Evolutionary conservation across 2,888 invertebrate species (phyloP), one percentile per base, ranked within the genome.

Genomic region (Azorinus chamasolen): DNA sequence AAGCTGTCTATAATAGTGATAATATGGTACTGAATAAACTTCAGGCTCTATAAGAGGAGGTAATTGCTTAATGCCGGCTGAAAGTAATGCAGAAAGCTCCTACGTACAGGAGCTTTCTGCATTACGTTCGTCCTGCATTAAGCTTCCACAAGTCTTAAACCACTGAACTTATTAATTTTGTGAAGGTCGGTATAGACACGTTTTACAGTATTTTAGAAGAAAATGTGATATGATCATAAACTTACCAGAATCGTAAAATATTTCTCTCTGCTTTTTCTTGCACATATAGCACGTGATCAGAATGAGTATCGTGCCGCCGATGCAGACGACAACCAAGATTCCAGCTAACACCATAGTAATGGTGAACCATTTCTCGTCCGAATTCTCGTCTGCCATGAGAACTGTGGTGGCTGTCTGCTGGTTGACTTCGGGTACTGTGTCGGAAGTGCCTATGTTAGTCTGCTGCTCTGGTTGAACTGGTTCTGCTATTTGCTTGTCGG

Each of bases 331-430:
- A 2, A 75, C 79, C 25, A 80, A 62, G 27, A 80, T 62, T 1
- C 72, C 75, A 8, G 72, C 68, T 32, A 80, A 41, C 16, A 80
- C 79, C 69, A 80, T 76, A 27, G 79, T 80, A n/a, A 80, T 69
- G 1, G 72, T 69, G 41, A 76, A 80, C 79, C 79, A 80, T 25
- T 68, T 68, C 37, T 73, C 76, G 14, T 64, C 79, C 14, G 22
- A 25, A 0, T 10, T 32, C 32, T 32, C 32, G 32, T 62, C 62
- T 25, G 70, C 48, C 18, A 62, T 10, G 16, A 63, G 37, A 25
- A 66, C 41, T 3, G 74, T 66, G 10, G 78, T 62, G 25, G 71
- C 20, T 25, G 71, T 74, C 57, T 64, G 51, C 12, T 62, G 46
- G 4, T 41, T 54, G 20, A 27, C 25, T 16, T 18, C 20, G 10